A percentile compares a stretch with the other conserved stretches of the same genome.
Conservation (phyloP, 2,113 vertebrate genomes). For the Sylvia atricapilla region DNA sequence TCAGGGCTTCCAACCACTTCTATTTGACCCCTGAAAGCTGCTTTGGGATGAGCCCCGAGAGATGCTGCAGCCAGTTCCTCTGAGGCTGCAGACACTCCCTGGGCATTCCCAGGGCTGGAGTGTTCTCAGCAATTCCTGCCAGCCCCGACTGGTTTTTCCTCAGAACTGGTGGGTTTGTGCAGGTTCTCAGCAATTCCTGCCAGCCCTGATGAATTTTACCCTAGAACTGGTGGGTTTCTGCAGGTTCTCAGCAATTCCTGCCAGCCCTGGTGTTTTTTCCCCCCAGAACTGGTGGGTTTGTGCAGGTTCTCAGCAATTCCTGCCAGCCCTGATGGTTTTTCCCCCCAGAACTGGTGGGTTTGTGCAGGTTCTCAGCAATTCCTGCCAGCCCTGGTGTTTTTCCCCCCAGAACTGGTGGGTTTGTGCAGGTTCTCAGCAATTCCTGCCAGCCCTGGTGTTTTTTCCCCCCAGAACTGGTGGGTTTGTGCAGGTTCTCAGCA, state of each 20-base stretch:
- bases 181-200: neutral
- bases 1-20: accelerated
- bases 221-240: too few relatives aligned
- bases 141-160: neutral
- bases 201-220: too few relatives aligned
- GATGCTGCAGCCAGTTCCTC: neutral
- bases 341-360: neutral
- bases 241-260: too few relatives aligned
- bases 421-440: too few relatives aligned
- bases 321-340: neutral
- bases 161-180: neutral
- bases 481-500: too few relatives aligned
- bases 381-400: too few relatives aligned
- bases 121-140: neutral
- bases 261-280: neutral
- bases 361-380: neutral
- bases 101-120: accelerated
- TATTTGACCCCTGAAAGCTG: accelerated
- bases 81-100: neutral
- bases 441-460: too few relatives aligned
- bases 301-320: neutral
- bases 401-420: too few relatives aligned
- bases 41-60: neutral
- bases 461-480: too few relatives aligned
- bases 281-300: neutral